Base-by-base conservation (phyloP, 1,140 invertebrate genomes). In the Lucilia sericata region DNA sequence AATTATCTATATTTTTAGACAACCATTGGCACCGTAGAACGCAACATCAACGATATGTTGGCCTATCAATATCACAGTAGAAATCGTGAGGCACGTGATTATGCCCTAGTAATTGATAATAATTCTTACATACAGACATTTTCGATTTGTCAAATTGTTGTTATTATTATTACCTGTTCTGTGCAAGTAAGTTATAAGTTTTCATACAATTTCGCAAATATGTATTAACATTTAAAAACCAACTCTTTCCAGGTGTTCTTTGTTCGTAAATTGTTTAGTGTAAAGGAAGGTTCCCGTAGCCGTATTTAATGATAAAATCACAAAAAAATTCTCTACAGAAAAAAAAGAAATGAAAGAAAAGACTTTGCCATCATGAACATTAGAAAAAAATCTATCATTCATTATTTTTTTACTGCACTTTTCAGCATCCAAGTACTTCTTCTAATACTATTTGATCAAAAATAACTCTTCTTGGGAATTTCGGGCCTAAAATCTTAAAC, bases 191-290 rank as follows among this genome's bases (percentile, higher is more conserved):
- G 86, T 86, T 21, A 25, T 74, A n/a, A 5, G 0, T n/a, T 74
- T 14, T 65, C 1, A 34, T 74, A 19, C 47, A 9, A 42, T 19
- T 21, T 47, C 55, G 51, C 13, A 17, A 21, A 82, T 25, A 65
- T 30, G 10, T 82, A 8, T 70, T 5, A 70, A 49, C 19, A 30
- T 49, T 74, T 3, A 30, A 30, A 30, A 30, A 30, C 19, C 51
- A 47, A 19, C 36, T 82, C 25, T 84, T 96, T 49, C 96, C 21
- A 98, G 93, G 96, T 98, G 0, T 97, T 95, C 89, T 98, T 98
- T 92, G 95, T 98, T 12, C 94, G 95, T 85, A 96, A 96, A 92
- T 92, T 98, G 3, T 98, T 98, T 90, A 95, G 97, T 86, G 94
- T 94, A 0, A 96, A 95, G 88, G 30, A 86, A 21, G n/a, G 42